Evolutionary conservation across 2,888 invertebrate species (phyloP).

Genomic region (Nematopogon swammerdamellus): DNA sequence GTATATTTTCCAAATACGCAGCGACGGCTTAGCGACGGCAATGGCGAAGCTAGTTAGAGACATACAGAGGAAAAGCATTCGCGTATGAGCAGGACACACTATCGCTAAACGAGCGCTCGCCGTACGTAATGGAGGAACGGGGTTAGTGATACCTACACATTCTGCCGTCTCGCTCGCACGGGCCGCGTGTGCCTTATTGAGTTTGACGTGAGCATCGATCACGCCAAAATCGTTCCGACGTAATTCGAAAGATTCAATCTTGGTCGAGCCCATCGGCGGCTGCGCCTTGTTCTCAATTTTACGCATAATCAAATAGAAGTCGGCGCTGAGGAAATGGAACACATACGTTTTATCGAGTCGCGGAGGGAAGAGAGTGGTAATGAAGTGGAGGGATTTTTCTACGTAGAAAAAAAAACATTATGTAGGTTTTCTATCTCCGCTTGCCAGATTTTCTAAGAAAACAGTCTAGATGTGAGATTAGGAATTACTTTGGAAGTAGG

Average conservation of each 20-base stretch:
- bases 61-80: no score
- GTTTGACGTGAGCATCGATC: neutral
- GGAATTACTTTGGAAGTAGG: no score
- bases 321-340: constrained; percentile 3
- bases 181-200: neutral
- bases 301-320: constrained; percentile 4
- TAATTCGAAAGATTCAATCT: neutral
- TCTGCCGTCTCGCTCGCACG: neutral
- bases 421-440: no score
- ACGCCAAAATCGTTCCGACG: neutral
- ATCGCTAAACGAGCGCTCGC: neutral
- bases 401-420: no score
- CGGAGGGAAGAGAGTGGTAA: neutral
- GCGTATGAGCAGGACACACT: no score
- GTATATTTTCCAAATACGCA: no score
- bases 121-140: neutral
- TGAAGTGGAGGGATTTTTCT: neutral
- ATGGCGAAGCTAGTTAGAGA: no score
- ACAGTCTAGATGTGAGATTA: no score
- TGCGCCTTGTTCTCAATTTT: constrained; percentile 3
- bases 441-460: no score
- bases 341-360: neutral
- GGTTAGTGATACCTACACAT: neutral
- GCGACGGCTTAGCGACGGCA: no score
- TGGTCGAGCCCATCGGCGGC: neutral